Percentiles rank a stretch among this genome's conserved stretches.
Evolutionary conservation across 2,797 vertebrate species (phyloP).

Genomic region (Chaenodraco wilsoni): DNA sequence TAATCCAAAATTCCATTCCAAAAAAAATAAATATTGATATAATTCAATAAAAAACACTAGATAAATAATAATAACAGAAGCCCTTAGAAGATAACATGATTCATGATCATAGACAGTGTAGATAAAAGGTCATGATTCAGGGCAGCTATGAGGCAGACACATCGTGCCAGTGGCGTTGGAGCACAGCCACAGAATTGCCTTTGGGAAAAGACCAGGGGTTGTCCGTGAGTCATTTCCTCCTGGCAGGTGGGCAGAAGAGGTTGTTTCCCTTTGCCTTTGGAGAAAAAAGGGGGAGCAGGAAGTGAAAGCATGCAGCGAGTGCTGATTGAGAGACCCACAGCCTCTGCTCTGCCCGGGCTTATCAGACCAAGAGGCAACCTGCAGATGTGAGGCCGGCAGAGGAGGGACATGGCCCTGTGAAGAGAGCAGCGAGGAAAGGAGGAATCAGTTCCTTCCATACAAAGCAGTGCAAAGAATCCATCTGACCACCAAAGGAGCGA

Average conservation of each 20-base stretch:
- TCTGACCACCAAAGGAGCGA: constrained; percentile 44
- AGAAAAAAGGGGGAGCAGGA: constrained; percentile 58
- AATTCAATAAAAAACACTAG: neutral
- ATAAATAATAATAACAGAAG: neutral
- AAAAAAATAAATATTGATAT: neutral
- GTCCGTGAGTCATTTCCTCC: constrained; percentile 72
- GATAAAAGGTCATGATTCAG: neutral
- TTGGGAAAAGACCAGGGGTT: constrained; percentile 54
- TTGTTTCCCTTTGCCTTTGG: constrained; percentile 56
- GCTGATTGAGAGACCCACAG: constrained; percentile 78
- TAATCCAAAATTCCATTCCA: neutral
- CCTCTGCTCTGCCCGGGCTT: constrained; percentile 67
- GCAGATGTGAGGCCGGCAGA: constrained; percentile 61
- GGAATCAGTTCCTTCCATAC: constrained; percentile 48
- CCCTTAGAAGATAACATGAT: neutral
- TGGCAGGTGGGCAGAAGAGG: constrained; percentile 63
- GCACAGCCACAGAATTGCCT: constrained; percentile 48
- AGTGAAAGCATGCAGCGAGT: constrained; percentile 73
- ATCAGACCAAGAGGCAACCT: constrained; percentile 67
- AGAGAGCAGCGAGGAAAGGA: constrained; percentile 31
- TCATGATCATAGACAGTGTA: no score
- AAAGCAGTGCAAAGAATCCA: constrained; percentile 56
- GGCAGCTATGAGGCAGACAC: constrained; percentile 23
- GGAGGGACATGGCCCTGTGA: constrained; percentile 53
- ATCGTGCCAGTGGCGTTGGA: constrained; percentile 46